These are phyloP conservation scores for Pimpla rufipes DNA, from an alignment of 2,888 invertebrate genomes.

Conservation along the genomic window DNA sequence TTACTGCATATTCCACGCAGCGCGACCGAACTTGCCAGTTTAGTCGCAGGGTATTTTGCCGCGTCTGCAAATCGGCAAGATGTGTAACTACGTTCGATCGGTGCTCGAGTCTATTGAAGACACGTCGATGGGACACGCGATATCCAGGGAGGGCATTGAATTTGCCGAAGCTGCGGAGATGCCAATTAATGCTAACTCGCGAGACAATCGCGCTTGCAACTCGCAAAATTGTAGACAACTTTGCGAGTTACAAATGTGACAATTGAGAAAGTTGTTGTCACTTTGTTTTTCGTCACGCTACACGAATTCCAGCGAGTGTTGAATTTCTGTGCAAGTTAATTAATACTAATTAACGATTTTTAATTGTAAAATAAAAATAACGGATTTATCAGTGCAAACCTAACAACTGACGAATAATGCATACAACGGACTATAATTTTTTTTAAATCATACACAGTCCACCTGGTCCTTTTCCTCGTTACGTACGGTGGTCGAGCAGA, in stretches of 20 bases:
- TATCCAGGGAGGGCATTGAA: no score
- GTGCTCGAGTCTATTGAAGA: slow-evolving; percentile 13
- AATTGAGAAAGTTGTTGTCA: no score
- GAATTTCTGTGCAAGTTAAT: background rate
- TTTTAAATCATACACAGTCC: background rate
- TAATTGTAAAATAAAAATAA: background rate
- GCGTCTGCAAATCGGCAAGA: background rate
- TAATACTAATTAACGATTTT: background rate
- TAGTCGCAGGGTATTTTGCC: background rate
- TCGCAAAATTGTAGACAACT: no score
- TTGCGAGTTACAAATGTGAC: no score
- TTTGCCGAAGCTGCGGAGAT: no score
- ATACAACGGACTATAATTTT: no score
- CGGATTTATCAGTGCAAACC: no score
- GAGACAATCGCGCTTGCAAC: no score
- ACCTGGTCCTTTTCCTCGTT: background rate
- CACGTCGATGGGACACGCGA: background rate
- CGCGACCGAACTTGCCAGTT: slow-evolving; percentile 8
- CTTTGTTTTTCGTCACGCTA: no score
- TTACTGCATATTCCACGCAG: slow-evolving; percentile 34
- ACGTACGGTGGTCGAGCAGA: slow-evolving; percentile 11
- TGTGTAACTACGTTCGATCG: slow-evolving; percentile 22
- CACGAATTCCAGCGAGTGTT: background rate
- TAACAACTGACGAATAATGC: background rate
- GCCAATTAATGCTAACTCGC: no score